Percentiles rank a stretch among this genome's conserved stretches.
Evolutionary conservation across 2,888 invertebrate species (phyloP).

Genomic region (Acanthosepion pharaonis): DNA sequence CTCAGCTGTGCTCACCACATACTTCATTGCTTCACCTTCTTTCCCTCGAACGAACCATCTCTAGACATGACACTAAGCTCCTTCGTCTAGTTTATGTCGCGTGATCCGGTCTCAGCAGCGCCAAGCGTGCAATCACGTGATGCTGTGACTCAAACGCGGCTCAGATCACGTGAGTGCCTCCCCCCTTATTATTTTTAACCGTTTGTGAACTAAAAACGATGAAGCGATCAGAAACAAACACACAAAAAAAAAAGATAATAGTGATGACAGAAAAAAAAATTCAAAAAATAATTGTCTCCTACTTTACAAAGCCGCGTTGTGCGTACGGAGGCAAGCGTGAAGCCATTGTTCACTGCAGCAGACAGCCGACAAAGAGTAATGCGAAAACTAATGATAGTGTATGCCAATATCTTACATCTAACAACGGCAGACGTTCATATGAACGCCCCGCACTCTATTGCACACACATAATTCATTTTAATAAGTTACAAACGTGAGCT

Average conservation of each 20-base stretch:
- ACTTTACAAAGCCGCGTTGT: background rate
- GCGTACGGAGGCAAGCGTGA: background rate
- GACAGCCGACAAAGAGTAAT: background rate
- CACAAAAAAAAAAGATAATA: background rate
- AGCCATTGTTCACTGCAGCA: background rate
- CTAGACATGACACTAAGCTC: constrained; percentile 18
- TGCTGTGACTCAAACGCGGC: background rate
- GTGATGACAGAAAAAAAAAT: background rate
- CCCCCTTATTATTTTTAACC: background rate
- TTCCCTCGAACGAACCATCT: background rate
- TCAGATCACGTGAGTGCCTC: background rate
- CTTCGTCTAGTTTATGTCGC: background rate
- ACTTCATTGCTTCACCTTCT: background rate
- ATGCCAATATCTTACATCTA: background rate
- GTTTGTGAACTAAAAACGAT: background rate
- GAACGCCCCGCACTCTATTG: background rate
- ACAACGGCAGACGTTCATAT: background rate
- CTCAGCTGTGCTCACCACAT: background rate
- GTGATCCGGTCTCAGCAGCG: background rate
- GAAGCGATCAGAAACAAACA: background rate
- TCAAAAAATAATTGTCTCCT: background rate
- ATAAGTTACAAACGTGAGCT: background rate
- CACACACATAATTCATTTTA: background rate
- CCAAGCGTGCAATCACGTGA: background rate
- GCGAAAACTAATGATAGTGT: background rate